Base-by-base conservation (phyloP, 2,888 invertebrate species). In the Chaetogeoica ovagalla region DNA sequence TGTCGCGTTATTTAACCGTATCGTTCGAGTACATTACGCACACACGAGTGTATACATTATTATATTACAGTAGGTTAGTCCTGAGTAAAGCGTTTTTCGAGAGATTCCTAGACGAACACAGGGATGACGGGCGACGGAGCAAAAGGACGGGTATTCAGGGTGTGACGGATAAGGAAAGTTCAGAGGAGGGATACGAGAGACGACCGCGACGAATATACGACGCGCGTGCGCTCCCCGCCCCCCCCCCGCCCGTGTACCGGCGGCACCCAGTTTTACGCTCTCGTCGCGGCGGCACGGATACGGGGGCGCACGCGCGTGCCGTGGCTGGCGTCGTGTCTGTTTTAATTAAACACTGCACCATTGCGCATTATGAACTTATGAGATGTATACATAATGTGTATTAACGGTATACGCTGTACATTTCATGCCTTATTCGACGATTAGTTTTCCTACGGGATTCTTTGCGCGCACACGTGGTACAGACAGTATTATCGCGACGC, bases 361-460 rank as follows among this genome's bases (percentile, higher is more conserved):
- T 30, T 30, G 48, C 13, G 21, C 69, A 21, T 77, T 70, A 70
- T 69, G 55, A 55, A 77, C 69, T 52, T 21, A 52, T 21, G 62
- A n/a, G 60, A 37, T 57, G 57, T 74, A 66, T 65, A 60, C 15
- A 30, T 52, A 19, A 52, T 19, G 68, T 6, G 57, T 15, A 59
- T 11, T 48, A 48, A 11, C 48, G 3, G 48, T 1, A 11, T 15
- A 15, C 48, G 48, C 48, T 57, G 30, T 48, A 23, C 30, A 30
- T 30, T 52, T 13, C 60, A 72, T 48, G 17, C 13, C 37, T 9
- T 63, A 63, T 8, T 43, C 21, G 21, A 3, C 23, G 19, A 57
- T 48, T 21, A 55, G 66, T 76, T 68, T 68, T 76, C 75, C 75
- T 59, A 9, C 59, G 68, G 75, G 75, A 76, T 63, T 73, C 8